These are phyloP conservation scores for Barnardius zonarius DNA, from an alignment of 2,113 vertebrate genomes.

Conservation along the genomic window DNA sequence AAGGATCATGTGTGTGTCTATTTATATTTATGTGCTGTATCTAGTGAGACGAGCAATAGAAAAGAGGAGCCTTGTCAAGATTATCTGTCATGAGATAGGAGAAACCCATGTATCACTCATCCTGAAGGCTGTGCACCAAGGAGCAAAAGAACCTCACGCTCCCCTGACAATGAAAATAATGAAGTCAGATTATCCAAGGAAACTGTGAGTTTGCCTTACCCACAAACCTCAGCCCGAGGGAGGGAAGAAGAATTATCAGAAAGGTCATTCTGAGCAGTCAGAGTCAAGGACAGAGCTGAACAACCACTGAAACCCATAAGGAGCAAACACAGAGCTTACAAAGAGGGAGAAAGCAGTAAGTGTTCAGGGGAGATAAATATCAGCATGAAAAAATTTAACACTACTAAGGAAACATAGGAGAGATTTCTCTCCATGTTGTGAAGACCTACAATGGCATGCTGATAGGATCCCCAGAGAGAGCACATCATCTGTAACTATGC, in stretches of 20 bases:
- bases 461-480: conserved; percentile 68
- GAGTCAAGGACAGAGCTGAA: conserved; percentile 70
- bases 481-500: conserved; percentile 56
- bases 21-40: background rate
- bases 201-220: conserved; percentile 70
- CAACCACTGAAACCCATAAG: conserved; percentile 66
- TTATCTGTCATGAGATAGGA: conserved; percentile 51
- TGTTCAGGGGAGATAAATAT: conserved; percentile 67
- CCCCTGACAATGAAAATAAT: conserved; percentile 74
- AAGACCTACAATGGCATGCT: conserved; percentile 60
- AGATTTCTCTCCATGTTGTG: conserved; percentile 31
- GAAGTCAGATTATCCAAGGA: conserved; percentile 76
- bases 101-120: conserved; percentile 70
- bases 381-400: conserved; percentile 56
- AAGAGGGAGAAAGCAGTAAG: conserved; percentile 36
- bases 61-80: conserved; percentile 62
- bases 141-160: conserved; percentile 62
- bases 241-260: conserved; percentile 74
- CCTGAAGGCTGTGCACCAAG: conserved; percentile 68
- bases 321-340: conserved; percentile 49
- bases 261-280: conserved; percentile 72
- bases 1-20: background rate
- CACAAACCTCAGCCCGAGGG: conserved; percentile 66
- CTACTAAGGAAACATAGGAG: conserved; percentile 35
- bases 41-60: conserved; percentile 58